Conservation (phyloP, 2,888 invertebrate species). For the Dryomyza anilis region DNA sequence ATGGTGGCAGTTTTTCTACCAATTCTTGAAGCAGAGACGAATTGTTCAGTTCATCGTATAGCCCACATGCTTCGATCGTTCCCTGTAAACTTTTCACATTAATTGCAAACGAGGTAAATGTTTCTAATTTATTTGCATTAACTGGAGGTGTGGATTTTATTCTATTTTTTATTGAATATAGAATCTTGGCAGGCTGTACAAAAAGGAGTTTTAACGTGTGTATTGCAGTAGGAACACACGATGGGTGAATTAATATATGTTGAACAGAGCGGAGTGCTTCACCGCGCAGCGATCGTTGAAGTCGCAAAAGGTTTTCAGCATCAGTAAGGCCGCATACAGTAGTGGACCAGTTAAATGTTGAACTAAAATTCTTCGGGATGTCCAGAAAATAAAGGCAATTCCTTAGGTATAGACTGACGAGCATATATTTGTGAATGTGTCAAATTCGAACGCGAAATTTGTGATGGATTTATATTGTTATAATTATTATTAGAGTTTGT, state of each 20-base stretch:
- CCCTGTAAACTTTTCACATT: conserved; percentile 24
- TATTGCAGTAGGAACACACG: conserved; percentile 27
- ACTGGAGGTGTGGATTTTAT: conserved; percentile 27
- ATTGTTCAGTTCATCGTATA: conserved; percentile 29
- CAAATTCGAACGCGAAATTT: background rate
- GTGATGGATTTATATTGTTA: too few relatives aligned
- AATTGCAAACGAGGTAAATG: conserved; percentile 26
- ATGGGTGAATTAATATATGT: conserved; percentile 20
- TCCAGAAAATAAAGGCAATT: background rate
- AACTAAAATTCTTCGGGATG: conserved; percentile 17
- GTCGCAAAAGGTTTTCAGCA: conserved; percentile 27
- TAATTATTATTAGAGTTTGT: too few relatives aligned
- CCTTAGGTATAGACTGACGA: background rate
- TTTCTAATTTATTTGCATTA: conserved; percentile 30
- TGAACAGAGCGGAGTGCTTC: conserved; percentile 23
- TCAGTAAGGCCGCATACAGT: conserved; percentile 29
- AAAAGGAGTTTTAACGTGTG: conserved; percentile 26
- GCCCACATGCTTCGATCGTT: conserved; percentile 29
- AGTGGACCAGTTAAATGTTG: conserved; percentile 31
- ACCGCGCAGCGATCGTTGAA: conserved; percentile 19
- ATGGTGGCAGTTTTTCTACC: conserved; percentile 28
- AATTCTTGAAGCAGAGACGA: conserved; percentile 32
- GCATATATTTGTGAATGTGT: background rate
- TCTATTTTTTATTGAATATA: conserved; percentile 29
- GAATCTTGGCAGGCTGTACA: conserved; percentile 31